phyloP scores from a whole-genome alignment of 2,113 vertebrate genomes.

The Trichomycterus rosablanca region DNA sequence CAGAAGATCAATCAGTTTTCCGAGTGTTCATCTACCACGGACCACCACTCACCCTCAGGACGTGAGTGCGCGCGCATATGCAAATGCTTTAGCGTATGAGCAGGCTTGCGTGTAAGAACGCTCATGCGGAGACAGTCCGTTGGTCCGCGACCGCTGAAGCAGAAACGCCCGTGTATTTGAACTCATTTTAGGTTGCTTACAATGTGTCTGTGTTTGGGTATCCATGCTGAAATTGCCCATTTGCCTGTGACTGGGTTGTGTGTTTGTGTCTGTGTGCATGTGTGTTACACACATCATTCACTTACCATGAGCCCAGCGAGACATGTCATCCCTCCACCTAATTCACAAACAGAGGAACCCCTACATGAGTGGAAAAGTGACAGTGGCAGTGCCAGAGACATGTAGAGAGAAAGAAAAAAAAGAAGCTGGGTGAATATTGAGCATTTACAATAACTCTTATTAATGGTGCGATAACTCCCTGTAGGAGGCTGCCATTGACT shows the following conservation, averaged over 20 bases:
- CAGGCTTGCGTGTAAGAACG: slow-evolving; percentile 19
- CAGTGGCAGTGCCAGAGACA: not conserved
- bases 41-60: slow-evolving; percentile 67
- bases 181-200: slow-evolving; percentile 38
- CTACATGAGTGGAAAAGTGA: slow-evolving; percentile 7
- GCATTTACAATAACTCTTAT: slow-evolving; percentile 46
- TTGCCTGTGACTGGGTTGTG: slow-evolving; percentile 57
- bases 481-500: slow-evolving; percentile 48
- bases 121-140: slow-evolving; percentile 32
- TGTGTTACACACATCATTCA: slow-evolving; percentile 36
- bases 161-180: slow-evolving; percentile 35
- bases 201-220: slow-evolving; percentile 43
- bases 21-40: slow-evolving; percentile 78
- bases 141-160: slow-evolving; percentile 25
- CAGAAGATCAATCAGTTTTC: slow-evolving; percentile 83
- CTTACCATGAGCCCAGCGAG: slow-evolving; percentile 92
- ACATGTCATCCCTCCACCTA: slow-evolving; percentile 92
- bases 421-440: slow-evolving; percentile 22
- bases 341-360: slow-evolving; percentile 81
- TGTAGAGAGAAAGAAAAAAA: slow-evolving; percentile 1
- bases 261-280: slow-evolving; percentile 13
- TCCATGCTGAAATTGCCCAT: slow-evolving; percentile 44
- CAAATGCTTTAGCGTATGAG: slow-evolving; percentile 16
- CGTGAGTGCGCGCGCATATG: slow-evolving; percentile 3
- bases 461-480: slow-evolving; percentile 43